Evolutionary conservation across 2,797 vertebrate species (phyloP).

Genomic region (Helostoma temminkii): DNA sequence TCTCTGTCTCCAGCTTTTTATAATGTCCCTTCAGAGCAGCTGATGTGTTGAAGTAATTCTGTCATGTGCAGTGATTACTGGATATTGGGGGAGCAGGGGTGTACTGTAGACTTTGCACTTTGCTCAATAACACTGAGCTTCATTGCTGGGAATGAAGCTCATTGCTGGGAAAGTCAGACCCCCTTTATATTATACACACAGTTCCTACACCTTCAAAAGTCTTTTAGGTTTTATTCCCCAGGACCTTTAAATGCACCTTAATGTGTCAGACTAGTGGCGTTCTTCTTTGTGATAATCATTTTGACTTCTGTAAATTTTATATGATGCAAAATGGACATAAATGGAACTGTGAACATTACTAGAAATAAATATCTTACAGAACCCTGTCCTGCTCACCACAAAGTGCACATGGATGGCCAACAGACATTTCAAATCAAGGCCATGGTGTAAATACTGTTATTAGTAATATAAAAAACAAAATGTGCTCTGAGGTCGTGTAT

Average conservation of each 20-base stretch:
- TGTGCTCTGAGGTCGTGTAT: too few species aligned
- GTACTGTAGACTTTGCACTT: constrained; percentile 64
- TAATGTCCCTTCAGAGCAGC: constrained; percentile 9
- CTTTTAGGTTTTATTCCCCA: background rate
- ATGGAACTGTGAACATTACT: too few species aligned
- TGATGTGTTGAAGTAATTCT: constrained; percentile 3
- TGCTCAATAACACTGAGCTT: constrained; percentile 53
- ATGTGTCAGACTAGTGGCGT: too few species aligned
- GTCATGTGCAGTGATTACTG: constrained; percentile 20
- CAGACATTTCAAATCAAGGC: too few species aligned
- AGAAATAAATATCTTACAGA: too few species aligned
- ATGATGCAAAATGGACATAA: too few species aligned
- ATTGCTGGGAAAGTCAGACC: constrained; percentile 31
- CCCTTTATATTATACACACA: background rate
- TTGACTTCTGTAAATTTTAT: too few species aligned
- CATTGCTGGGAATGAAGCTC: constrained; percentile 13
- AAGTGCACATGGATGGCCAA: too few species aligned
- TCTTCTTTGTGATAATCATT: too few species aligned
- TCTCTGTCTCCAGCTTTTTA: constrained; percentile 13
- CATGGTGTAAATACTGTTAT: too few species aligned
- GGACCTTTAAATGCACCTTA: background rate
- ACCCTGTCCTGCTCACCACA: too few species aligned
- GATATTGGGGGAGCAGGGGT: constrained; percentile 7
- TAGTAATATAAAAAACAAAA: too few species aligned
- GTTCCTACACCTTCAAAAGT: background rate